Base-by-base conservation (phyloP, 2,797 vertebrate genomes). In the Saxicola maurus region DNA sequence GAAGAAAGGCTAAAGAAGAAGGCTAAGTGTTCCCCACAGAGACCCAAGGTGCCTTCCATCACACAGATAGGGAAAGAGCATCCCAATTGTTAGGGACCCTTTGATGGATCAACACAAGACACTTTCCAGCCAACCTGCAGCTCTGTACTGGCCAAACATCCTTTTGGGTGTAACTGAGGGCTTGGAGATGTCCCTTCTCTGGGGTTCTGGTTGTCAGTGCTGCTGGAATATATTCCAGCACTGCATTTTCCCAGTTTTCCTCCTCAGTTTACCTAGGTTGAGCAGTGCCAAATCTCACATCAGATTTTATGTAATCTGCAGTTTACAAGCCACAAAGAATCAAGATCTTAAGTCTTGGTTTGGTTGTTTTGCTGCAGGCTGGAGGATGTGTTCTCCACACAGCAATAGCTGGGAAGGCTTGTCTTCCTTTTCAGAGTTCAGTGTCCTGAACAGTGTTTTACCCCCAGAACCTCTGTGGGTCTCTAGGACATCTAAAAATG, bases 131-230 rank as follows among this genome's bases (percentile, higher is more conserved):
- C 52, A 45, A 10, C 6, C 16, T 62, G 21, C 15, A 20, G 27
- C 45, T 69, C 45, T 62, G 13, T 51, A 31, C 27, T 69, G 35
- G 13, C 17, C 55, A 61, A 55, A 57, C 10, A 40, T 16, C 3
- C 19, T 21, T 30, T 35, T 55, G 21, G 33, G 3, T n/a, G 3
- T 49, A 48, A 38, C 1, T 0, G 27, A 20, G 38, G 28, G 7
- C 19, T 27, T 13, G 15, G 35, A 80, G 66, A 21, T 43, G 19
- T 5, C 25, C 30, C 4, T 68, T 71, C 24, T 78, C 59, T 38
- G 55, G 30, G 57, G 17, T 24, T 72, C 6, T 33, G 0, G 0
- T 10, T 65, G 15, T 57, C 11, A 62, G 3, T 23, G n/a, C 43
- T 51, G 8, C 17, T 19, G 33, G 24, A 5, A 19, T 74, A 25